Evolutionary conservation across 2,888 invertebrate genomes (phyloP), one percentile per base, ranked within the genome.

Genomic region (Agrilus biguttatus): DNA sequence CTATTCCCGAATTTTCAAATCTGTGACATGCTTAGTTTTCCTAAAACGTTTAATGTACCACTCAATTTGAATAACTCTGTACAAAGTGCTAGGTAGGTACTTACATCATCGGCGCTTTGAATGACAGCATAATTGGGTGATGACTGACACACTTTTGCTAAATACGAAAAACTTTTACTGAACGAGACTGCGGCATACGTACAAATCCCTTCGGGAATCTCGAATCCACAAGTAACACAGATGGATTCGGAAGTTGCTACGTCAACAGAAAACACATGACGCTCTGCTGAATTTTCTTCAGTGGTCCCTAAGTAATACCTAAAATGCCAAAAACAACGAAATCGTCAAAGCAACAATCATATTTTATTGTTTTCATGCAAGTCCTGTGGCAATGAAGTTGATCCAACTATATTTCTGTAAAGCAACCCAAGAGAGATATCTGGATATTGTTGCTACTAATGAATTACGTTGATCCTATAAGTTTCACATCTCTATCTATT

Each of bases 231-330:
- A 14, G 87, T 83, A 28, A 89, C 57, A 62, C 90, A 91, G 5
- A 62, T 67, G 32, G 53, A 55, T 33, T 55, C 47, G 40, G 7
- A 8, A 6, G 46, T 49, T 8, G 40, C 45, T 1, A 53, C 41
- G 41, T 58, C 56, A 28, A 64, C 64, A 23, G 74, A 75, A 19
- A 73, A 72, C 34, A 78, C 70, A 48, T 92, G 88, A 45, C 78
- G 72, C 51, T 80, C 73, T 51, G 80, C 75, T 0, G 89, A 83
- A 46, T 74, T 66, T 6, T 68, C 70, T 3, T 70, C 69, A 2
- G 77, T 72, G 1, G 83, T 77, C 1, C 78, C 79, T 44, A 75
- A 68, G 58, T 80, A 91, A 62, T 82, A 91, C 47, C 90, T 88
- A 61, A 23, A 57, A 52, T 37, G 38, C 5, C 19, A 19, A 44